phyloP scores from a whole-genome alignment of 1,140 invertebrate species.

The silkworm (Bombyx mori) region ASM3026992v2 NC_085112.1:1941501-1942000 shows the following conservation, averaged over 20 bases:
- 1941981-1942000: too few relatives aligned
- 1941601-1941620: too few relatives aligned
- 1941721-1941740: slow-evolving; percentile 35
- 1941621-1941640: too few relatives aligned
- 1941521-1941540: too few relatives aligned
- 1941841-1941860: slow-evolving; percentile 79
- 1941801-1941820: slow-evolving; percentile 70
- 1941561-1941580: too few relatives aligned
- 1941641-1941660: too few relatives aligned
- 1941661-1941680: slow-evolving; percentile 21
- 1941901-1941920: slow-evolving; percentile 35
- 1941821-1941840: slow-evolving; percentile 76
- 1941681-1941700: slow-evolving; percentile 21
- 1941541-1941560: too few relatives aligned
- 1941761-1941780: slow-evolving; percentile 74
- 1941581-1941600: too few relatives aligned
- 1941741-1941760: slow-evolving; percentile 44
- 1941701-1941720: slow-evolving; percentile 41
- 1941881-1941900: slow-evolving; percentile 30
- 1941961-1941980: too few relatives aligned
- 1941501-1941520: too few relatives aligned
- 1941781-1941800: slow-evolving; percentile 72
- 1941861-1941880: slow-evolving; percentile 43
- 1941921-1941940: slow-evolving; percentile 18
- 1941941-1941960: too few relatives aligned